A percentile compares a stretch with the other conserved stretches of the same genome.
Evolutionary conservation across 2,888 invertebrate genomes (phyloP).

Genomic region (Cephonodes hylas): DNA sequence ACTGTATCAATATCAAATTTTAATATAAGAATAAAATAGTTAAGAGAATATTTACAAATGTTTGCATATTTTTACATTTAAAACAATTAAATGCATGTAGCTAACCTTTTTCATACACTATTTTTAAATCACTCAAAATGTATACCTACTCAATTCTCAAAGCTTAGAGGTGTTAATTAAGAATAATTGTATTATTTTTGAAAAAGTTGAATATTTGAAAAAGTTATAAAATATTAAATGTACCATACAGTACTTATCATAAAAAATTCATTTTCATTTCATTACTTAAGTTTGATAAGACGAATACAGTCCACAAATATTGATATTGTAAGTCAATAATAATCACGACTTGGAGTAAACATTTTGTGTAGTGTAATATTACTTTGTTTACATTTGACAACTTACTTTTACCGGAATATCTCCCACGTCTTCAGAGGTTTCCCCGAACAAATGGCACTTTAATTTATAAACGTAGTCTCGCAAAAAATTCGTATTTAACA

Average conservation of each 20-base stretch:
- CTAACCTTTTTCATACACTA: too few relatives aligned
- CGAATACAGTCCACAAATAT: neutral
- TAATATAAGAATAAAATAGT: too few relatives aligned
- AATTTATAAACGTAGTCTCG: conserved; percentile 59
- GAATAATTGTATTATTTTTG: too few relatives aligned
- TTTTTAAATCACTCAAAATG: too few relatives aligned
- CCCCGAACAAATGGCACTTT: conserved; percentile 61
- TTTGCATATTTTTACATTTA: too few relatives aligned
- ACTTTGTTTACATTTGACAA: conserved; percentile 14
- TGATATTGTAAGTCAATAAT: neutral
- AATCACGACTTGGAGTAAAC: neutral
- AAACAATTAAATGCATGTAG: too few relatives aligned
- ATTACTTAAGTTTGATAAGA: neutral
- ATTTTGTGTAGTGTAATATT: neutral
- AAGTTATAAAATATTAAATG: neutral
- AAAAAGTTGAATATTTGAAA: too few relatives aligned
- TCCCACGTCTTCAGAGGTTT: conserved; percentile 38
- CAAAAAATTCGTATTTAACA: conserved; percentile 59
- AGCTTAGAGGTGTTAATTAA: too few relatives aligned
- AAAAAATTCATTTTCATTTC: neutral
- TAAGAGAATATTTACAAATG: too few relatives aligned
- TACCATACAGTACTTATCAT: neutral
- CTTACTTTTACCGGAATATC: conserved; percentile 53
- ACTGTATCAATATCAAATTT: too few relatives aligned
- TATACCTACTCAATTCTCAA: too few relatives aligned